Conservation (phyloP, 2,797 vertebrate genomes). For the Acrossocheilus wenchowensis region DNA sequence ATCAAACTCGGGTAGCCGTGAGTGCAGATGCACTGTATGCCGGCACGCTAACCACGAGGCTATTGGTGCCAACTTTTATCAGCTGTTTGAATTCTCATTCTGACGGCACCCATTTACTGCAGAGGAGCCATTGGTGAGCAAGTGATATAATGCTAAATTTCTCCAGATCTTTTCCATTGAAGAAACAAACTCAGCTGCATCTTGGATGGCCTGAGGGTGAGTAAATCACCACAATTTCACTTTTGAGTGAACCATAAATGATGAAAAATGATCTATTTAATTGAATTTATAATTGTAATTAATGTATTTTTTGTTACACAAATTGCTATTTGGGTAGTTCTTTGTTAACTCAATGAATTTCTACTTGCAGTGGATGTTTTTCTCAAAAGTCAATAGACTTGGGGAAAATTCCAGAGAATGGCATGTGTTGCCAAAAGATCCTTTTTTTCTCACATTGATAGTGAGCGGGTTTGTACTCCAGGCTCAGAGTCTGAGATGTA, state of each 20-base stretch:
- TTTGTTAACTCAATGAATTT: neutral
- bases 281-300: neutral
- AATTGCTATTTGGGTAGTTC: neutral
- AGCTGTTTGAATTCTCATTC: neutral
- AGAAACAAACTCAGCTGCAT: neutral
- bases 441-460: constrained; percentile 61
- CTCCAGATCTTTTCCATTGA: neutral
- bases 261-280: neutral
- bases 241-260: neutral
- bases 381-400: constrained; percentile 12
- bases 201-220: neutral
- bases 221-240: neutral
- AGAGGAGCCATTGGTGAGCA: neutral
- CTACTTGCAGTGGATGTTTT: constrained; percentile 8
- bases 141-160: neutral
- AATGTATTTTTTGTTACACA: neutral
- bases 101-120: neutral
- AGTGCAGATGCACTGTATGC: neutral
- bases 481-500: constrained; percentile 62
- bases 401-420: constrained; percentile 38
- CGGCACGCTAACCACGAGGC: neutral
- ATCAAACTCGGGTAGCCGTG: neutral
- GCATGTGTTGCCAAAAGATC: constrained; percentile 43
- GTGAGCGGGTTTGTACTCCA: constrained; percentile 67
- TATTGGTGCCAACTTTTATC: neutral